A percentile compares a stretch with the other conserved stretches of the same genome.
These are phyloP conservation scores for Pomatorhinus ruficollis DNA, from an alignment of 2,113 vertebrate genomes.

Conservation along the genomic window DNA sequence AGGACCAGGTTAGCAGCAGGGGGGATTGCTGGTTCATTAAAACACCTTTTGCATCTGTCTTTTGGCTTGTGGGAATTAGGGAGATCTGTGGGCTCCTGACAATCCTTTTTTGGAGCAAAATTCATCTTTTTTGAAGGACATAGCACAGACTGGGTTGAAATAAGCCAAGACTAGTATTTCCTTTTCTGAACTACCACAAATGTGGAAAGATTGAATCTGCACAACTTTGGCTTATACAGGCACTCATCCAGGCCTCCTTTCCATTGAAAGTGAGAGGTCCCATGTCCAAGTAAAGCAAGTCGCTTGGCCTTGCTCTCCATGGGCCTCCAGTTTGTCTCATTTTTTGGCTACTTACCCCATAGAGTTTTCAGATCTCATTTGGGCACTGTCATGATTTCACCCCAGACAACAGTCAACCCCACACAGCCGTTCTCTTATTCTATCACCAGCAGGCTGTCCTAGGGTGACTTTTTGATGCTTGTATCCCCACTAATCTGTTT, in stretches of 20 bases:
- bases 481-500: too few relatives aligned
- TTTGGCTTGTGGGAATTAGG: not conserved
- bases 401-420: not conserved
- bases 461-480: too few relatives aligned
- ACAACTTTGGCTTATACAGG: not conserved
- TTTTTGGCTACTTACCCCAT: not conserved
- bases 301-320: not conserved
- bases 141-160: not conserved
- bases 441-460: not conserved
- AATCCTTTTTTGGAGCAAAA: not conserved
- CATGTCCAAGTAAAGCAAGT: not conserved
- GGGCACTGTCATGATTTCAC: not conserved
- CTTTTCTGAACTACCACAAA: not conserved
- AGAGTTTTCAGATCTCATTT: not conserved
- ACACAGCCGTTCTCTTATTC: not conserved
- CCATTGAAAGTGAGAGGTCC: not conserved
- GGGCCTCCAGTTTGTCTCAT: not conserved
- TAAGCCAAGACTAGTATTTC: not conserved
- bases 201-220: not conserved
- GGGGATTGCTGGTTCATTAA: not conserved
- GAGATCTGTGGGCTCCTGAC: not conserved
- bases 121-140: not conserved
- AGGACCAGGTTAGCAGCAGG: not conserved
- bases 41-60: not conserved
- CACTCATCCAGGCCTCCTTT: not conserved